These are phyloP conservation scores for Drosophila melanosoma DNA, from an alignment of 2,888 invertebrate species.

Conservation along the genomic window DNA sequence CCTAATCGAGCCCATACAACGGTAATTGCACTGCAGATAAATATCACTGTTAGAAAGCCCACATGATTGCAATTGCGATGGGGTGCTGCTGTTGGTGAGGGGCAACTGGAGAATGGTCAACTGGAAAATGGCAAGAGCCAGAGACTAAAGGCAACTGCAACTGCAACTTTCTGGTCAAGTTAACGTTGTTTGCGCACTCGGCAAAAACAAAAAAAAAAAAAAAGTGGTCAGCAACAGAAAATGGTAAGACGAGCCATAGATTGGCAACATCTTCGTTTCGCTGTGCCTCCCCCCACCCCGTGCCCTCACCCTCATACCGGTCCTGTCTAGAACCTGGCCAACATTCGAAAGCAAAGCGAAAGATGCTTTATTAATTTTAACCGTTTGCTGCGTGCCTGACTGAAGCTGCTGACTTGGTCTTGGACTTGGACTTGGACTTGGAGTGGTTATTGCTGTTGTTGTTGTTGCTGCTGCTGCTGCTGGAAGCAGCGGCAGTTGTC, in stretches of 20 bases:
- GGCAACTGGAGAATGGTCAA: not conserved
- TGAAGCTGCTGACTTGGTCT: conserved; percentile 11
- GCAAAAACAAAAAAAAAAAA: too few relatives aligned
- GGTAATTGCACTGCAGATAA: conserved; percentile 77
- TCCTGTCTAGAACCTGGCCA: conserved; percentile 41
- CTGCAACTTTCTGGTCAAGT: conserved; percentile 70
- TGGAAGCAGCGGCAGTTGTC: conserved; percentile 59
- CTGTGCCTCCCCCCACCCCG: not conserved
- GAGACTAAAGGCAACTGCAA: conserved; percentile 28
- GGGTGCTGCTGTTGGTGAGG: not conserved
- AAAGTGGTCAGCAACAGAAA: conserved; percentile 73
- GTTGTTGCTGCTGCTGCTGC: conserved; percentile 15
- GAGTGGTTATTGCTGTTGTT: conserved; percentile 9
- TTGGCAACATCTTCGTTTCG: conserved; percentile 55
- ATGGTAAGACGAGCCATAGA: conserved; percentile 76
- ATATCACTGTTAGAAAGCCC: conserved; percentile 79
- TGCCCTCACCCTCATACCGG: not conserved
- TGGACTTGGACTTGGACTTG: conserved; percentile 18
- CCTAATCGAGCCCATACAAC: conserved; percentile 78
- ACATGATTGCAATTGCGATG: conserved; percentile 58
- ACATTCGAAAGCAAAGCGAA: conserved; percentile 68
- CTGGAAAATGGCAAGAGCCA: conserved; percentile 31
- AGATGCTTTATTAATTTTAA: conserved; percentile 81
- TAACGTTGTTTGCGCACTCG: conserved; percentile 64
- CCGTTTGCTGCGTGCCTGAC: conserved; percentile 76